Percentiles rank a stretch among this genome's conserved stretches.
Conservation (phyloP, 2,888 invertebrate species). For the Gonocerus acuteangulatus region DNA sequence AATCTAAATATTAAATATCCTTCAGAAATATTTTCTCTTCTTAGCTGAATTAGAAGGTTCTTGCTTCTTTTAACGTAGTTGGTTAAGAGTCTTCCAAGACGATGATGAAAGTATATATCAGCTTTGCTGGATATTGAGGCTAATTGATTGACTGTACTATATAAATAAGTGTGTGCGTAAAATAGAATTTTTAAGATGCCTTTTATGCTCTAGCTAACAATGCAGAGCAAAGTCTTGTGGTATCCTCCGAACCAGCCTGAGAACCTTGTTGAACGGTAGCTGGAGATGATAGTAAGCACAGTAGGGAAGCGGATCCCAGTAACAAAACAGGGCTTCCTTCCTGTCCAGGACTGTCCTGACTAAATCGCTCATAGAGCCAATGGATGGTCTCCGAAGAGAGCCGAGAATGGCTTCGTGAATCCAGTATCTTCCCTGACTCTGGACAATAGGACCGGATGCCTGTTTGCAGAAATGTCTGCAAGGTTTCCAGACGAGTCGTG, state of each 20-base stretch:
- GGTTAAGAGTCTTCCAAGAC: too few species aligned
- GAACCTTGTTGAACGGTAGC: constrained; percentile 56
- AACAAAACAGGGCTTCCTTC: constrained; percentile 69
- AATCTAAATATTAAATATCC: too few species aligned
- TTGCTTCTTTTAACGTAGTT: too few species aligned
- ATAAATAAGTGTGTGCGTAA: too few species aligned
- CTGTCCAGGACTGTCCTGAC: constrained; percentile 65
- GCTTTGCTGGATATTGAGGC: too few species aligned
- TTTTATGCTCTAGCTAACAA: neutral
- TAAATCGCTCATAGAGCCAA: constrained; percentile 52
- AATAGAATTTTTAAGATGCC: too few species aligned
- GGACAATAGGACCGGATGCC: constrained; percentile 49
- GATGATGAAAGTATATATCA: too few species aligned
- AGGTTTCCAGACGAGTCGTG: constrained; percentile 56
- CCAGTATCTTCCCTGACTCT: constrained; percentile 49
- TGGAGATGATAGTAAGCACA: constrained; percentile 79
- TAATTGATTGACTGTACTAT: too few species aligned
- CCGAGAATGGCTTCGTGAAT: constrained; percentile 53
- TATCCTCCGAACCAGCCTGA: constrained; percentile 45
- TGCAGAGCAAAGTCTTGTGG: neutral
- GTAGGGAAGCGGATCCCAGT: constrained; percentile 80
- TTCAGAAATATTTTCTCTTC: too few species aligned
- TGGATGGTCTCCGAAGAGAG: constrained; percentile 46
- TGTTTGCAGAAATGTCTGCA: constrained; percentile 55
- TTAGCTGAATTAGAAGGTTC: too few species aligned